phyloP scores from a whole-genome alignment of 2,888 invertebrate species.

The Agriotes lineatus region DNA sequence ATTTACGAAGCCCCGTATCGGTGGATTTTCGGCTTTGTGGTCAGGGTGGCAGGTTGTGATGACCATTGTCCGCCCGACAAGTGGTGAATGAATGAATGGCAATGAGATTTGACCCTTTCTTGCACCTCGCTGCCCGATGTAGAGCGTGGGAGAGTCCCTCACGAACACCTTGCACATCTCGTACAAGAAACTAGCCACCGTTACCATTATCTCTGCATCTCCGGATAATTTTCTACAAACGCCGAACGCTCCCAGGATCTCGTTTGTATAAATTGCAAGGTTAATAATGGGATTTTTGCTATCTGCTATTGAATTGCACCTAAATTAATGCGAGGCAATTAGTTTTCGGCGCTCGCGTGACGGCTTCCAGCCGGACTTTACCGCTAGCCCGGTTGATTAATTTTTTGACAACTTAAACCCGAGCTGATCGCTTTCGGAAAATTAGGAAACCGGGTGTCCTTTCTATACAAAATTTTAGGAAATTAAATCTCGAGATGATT shows the following conservation, averaged over 20 bases:
- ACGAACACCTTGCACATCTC: conserved; percentile 62
- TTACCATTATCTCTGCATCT: conserved; percentile 43
- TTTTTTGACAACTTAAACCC: background rate
- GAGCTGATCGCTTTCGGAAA: background rate
- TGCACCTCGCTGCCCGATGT: conserved; percentile 62
- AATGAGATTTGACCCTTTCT: conserved; percentile 50
- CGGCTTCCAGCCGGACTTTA: background rate
- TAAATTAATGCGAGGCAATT: conserved; percentile 8
- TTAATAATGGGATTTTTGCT: conserved; percentile 33
- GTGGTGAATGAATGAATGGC: conserved; percentile 46
- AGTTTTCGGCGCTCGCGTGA: background rate
- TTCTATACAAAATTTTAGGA: background rate
- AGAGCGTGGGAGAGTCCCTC: conserved; percentile 69
- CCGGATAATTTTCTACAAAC: conserved; percentile 29
- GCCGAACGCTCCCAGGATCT: conserved; percentile 35
- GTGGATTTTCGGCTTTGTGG: conserved; percentile 41
- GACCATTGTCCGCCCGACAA: conserved; percentile 53
- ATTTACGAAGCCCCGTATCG: too few species aligned
- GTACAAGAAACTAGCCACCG: conserved; percentile 47
- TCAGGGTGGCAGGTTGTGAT: conserved; percentile 47
- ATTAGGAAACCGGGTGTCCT: background rate
- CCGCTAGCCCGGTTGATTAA: conserved; percentile 1
- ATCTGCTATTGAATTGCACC: background rate
- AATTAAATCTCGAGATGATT: background rate
- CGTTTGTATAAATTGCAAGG: conserved; percentile 30